Evolutionary conservation across 1,140 invertebrate species (phyloP).

Genomic region (Pentalonia nigronervosa): DNA sequence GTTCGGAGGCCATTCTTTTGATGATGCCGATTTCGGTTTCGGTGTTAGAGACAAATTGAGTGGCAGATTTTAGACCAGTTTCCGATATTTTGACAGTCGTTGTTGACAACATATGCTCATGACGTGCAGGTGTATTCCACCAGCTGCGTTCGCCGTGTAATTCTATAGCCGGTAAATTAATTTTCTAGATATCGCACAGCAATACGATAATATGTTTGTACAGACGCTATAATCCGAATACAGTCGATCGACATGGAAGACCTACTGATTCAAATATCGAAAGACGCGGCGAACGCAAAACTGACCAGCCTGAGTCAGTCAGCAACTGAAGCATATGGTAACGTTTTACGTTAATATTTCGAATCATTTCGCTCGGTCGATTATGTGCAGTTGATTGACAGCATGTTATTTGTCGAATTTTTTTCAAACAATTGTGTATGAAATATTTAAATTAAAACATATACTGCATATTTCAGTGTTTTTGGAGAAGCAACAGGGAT

Average conservation of each 20-base stretch:
- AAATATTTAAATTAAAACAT: not conserved
- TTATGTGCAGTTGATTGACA: not conserved
- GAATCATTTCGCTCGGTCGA: not conserved
- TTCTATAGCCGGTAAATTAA: not conserved
- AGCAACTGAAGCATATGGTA: conserved; percentile 82
- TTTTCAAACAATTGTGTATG: not conserved
- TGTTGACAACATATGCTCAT: not conserved
- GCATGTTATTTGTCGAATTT: not conserved
- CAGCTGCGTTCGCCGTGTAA: not conserved
- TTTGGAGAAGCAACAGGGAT: conserved; percentile 79
- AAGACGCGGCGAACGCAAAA: conserved; percentile 78
- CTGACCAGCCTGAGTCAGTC: conserved; percentile 75
- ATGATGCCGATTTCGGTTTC: not conserved
- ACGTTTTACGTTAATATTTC: conserved; percentile 60
- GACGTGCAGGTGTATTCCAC: not conserved
- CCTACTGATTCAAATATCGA: conserved; percentile 79
- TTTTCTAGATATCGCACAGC: not conserved
- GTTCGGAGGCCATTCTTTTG: not conserved
- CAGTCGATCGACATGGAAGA: conserved; percentile 74
- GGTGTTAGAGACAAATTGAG: not conserved
- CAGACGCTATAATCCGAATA: not conserved
- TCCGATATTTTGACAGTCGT: not conserved
- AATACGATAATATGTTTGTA: not conserved
- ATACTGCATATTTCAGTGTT: conserved; percentile 70
- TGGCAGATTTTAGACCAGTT: not conserved